A percentile compares a stretch with the other conserved stretches of the same genome.
Conservation (phyloP, 2,888 invertebrate species). For the Tetanocera ferruginea region DNA sequence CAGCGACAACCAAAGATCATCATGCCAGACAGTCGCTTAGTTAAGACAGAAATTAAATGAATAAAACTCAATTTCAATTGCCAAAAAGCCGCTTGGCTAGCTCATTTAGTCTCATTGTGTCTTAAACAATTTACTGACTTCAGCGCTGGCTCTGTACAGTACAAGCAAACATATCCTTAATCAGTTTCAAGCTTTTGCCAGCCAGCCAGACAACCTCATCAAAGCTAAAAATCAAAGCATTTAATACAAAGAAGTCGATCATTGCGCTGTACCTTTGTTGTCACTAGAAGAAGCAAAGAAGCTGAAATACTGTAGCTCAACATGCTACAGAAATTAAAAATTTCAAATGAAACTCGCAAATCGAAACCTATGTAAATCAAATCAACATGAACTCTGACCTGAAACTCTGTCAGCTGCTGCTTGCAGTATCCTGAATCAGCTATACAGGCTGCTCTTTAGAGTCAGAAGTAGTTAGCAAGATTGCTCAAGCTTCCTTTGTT, state of each 20-base stretch:
- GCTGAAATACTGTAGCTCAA: background rate
- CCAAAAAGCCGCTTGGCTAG: background rate
- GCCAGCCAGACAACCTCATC: background rate
- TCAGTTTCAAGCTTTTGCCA: background rate
- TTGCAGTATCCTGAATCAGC: background rate
- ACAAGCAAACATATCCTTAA: background rate
- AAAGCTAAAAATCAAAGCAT: background rate
- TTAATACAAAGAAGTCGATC: constrained; percentile 6
- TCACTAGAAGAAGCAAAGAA: constrained; percentile 19
- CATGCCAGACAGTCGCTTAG: background rate
- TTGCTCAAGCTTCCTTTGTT: background rate
- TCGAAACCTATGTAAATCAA: constrained; percentile 35
- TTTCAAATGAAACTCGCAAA: background rate
- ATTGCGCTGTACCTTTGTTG: constrained; percentile 15
- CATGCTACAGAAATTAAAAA: background rate
- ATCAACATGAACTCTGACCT: constrained; percentile 31
- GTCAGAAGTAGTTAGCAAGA: background rate
- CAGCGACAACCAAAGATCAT: constrained; percentile 17
- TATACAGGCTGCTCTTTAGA: no score
- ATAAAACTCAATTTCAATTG: constrained; percentile 32
- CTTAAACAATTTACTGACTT: constrained; percentile 1
- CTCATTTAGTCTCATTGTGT: background rate
- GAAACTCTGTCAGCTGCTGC: background rate
- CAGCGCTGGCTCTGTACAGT: background rate
- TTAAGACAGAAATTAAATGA: constrained; percentile 30